Conservation (phyloP, 2,797 vertebrate genomes). For the Helarctos malayanus region DNA sequence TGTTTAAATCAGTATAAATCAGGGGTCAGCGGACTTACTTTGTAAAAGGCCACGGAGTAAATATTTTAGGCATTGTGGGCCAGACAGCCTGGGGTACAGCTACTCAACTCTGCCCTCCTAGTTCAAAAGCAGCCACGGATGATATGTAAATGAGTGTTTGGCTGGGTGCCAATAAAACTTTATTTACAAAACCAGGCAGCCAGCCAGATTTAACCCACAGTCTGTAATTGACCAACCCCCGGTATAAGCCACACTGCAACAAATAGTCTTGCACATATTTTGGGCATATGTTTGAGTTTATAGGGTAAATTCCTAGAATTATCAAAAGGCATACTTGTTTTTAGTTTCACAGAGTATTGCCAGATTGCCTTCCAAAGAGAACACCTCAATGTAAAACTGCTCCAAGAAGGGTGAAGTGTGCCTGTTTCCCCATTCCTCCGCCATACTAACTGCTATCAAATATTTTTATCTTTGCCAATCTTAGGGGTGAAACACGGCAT, state of each 20-base stretch:
- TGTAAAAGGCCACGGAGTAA: not conserved
- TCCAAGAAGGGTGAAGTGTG: not conserved
- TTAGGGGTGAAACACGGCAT: not conserved
- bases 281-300: not conserved
- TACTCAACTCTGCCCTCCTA: not conserved
- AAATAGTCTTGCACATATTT: not conserved
- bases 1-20: not conserved
- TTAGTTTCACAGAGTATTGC: not conserved
- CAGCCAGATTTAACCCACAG: not conserved
- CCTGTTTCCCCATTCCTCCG: not conserved
- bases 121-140: not conserved
- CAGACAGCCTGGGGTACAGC: not conserved
- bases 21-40: not conserved
- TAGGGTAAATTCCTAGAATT: not conserved
- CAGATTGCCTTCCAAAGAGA: not conserved
- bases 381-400: not conserved
- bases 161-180: conserved; percentile 25
- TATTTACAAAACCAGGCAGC: conserved; percentile 15
- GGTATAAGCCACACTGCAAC: not conserved
- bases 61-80: not conserved
- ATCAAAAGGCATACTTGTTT: not conserved
- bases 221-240: not conserved
- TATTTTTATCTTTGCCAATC: not conserved
- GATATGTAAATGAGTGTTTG: not conserved
- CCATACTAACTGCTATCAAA: not conserved